phyloP scores from a whole-genome alignment of 2,113 vertebrate genomes.

The Cricetomys ansorgei region DNA sequence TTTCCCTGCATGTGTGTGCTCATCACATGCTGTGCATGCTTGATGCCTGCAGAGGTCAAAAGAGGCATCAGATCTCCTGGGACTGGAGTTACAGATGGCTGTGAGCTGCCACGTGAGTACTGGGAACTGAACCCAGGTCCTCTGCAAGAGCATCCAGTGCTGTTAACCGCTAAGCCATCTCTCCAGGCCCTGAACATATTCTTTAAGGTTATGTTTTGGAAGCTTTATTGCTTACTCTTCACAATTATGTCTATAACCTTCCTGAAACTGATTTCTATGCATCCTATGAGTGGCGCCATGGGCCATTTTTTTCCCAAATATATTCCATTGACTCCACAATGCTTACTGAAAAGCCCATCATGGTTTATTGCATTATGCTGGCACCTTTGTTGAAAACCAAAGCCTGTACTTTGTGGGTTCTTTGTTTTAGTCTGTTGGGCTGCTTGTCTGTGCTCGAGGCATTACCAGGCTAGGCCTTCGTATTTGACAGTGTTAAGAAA shows the following conservation, averaged over 20 bases:
- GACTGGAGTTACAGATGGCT: too few relatives aligned
- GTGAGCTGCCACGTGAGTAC: too few relatives aligned
- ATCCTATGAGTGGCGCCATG: background rate
- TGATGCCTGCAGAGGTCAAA: too few relatives aligned
- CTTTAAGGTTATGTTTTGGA: background rate
- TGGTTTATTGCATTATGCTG: background rate
- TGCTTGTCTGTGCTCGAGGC: background rate
- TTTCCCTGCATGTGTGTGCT: too few relatives aligned
- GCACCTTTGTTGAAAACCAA: background rate
- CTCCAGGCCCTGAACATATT: too few relatives aligned
- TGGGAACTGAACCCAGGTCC: too few relatives aligned
- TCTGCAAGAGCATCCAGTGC: too few relatives aligned
- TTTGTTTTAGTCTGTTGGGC: background rate
- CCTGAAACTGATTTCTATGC: background rate
- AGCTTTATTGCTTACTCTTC: background rate
- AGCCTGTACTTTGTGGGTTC: background rate
- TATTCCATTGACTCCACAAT: background rate
- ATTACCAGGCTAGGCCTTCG: background rate
- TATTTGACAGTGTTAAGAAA: slow-evolving; percentile 6
- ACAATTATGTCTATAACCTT: background rate
- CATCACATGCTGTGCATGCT: too few relatives aligned
- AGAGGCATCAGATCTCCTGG: too few relatives aligned
- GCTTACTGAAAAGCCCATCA: background rate
- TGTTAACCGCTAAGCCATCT: too few relatives aligned
- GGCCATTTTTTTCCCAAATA: background rate